phyloP scores from a whole-genome alignment of 1,140 invertebrate species.

The Leptopilina clavipes region DNA sequence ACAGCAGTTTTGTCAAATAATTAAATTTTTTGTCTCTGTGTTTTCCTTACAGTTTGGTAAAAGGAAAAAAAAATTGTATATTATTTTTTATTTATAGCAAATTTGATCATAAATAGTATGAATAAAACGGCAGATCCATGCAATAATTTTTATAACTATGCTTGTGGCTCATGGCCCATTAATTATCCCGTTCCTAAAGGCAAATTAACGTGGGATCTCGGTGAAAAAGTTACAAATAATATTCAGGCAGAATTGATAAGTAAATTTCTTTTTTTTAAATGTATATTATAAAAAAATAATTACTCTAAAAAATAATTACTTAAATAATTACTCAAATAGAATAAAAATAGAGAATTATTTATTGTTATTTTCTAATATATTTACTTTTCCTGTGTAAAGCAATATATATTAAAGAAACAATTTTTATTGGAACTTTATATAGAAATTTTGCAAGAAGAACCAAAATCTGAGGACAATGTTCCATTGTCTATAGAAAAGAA shows the following conservation, averaged over 20 bases:
- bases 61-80: neutral
- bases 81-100: neutral
- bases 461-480: slow-evolving; percentile 8
- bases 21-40: no score
- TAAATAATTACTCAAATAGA: no score
- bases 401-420: no score
- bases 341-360: no score
- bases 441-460: slow-evolving; percentile 23
- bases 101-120: neutral
- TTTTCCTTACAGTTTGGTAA: no score
- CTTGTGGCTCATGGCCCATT: neutral
- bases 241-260: neutral
- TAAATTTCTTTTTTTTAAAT: neutral
- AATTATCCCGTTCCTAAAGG: neutral
- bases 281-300: neutral
- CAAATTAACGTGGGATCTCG: neutral
- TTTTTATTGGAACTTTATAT: neutral
- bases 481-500: slow-evolving; percentile 23
- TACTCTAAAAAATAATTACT: no score
- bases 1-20: no score
- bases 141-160: neutral
- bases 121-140: neutral
- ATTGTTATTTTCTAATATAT: no score
- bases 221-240: neutral
- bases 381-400: no score